Conservation (phyloP, 2,888 invertebrate genomes). For the Chrysolina oricalcia region DNA sequence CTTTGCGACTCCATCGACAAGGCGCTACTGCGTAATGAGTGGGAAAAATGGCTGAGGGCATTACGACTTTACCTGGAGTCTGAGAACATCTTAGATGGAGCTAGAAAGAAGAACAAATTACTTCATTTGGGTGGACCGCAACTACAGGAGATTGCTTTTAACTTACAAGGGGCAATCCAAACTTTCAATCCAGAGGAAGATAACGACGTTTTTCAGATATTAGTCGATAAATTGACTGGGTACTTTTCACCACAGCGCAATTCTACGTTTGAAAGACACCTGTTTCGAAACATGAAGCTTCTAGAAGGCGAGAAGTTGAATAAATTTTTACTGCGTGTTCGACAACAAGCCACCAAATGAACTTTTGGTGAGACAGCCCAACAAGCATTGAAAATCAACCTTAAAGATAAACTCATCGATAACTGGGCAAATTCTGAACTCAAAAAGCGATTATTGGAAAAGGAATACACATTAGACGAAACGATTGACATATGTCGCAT, state of each 20-base stretch:
- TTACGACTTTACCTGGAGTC: slow-evolving; percentile 57
- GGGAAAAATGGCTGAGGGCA: slow-evolving; percentile 59
- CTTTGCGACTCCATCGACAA: slow-evolving; percentile 56
- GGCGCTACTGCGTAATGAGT: slow-evolving; percentile 52
- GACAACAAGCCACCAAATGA: slow-evolving; percentile 62
- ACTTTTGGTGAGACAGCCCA: slow-evolving; percentile 55
- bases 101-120: slow-evolving; percentile 56
- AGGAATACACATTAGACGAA: no score
- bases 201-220: no score
- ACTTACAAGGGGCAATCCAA: slow-evolving; percentile 57
- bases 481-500: not conserved
- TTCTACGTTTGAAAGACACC: slow-evolving; percentile 62
- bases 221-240: no score
- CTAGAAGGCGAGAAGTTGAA: slow-evolving; percentile 59
- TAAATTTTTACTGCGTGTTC: slow-evolving; percentile 58
- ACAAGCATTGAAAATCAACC: slow-evolving; percentile 52
- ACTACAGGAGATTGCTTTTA: slow-evolving; percentile 58
- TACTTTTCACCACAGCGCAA: slow-evolving; percentile 61
- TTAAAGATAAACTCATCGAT: slow-evolving; percentile 20
- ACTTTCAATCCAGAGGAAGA: no score
- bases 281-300: slow-evolving; percentile 56
- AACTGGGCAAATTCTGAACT: slow-evolving; percentile 53
- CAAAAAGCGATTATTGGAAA: slow-evolving; percentile 53
- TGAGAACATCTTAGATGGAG: slow-evolving; percentile 54
- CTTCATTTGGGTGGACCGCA: slow-evolving; percentile 58